These are phyloP conservation scores for Harpagoxenus sublaevis DNA, from an alignment of 2,888 invertebrate species.

Conservation along the genomic window DNA sequence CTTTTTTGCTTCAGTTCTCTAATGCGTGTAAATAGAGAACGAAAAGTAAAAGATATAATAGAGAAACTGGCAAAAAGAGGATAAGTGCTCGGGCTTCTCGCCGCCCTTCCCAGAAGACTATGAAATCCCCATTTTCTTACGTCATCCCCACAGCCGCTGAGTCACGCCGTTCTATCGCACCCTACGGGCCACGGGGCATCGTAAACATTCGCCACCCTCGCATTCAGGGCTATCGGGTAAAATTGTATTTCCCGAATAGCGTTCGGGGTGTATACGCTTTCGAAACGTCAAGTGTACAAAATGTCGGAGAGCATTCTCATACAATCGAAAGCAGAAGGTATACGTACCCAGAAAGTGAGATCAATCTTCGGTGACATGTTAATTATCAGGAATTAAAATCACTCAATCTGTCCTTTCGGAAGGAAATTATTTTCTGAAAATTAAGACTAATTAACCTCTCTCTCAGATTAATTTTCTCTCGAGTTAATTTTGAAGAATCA, in stretches of 20 bases:
- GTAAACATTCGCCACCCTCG: conserved; percentile 66
- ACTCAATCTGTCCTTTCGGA: neutral
- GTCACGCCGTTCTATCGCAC: conserved; percentile 61
- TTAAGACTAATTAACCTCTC: neutral
- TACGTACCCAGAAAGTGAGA: neutral
- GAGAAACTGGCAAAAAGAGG: conserved; percentile 9
- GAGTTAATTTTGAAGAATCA: neutral
- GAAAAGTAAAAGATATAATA: neutral
- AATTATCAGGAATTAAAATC: neutral
- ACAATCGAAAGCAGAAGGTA: neutral
- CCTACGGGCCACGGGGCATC: conserved; percentile 57
- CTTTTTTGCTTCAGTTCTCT: neutral
- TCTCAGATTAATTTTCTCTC: neutral
- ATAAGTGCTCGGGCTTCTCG: conserved; percentile 33
- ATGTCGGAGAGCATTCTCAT: neutral
- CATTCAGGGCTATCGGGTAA: neutral
- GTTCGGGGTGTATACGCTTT: neutral
- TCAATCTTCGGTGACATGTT: neutral
- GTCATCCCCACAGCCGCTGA: conserved; percentile 69
- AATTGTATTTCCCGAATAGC: conserved; percentile 1
- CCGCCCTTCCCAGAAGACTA: neutral
- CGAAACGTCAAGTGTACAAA: neutral
- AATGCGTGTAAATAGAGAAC: conserved; percentile 3
- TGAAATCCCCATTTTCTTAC: conserved; percentile 61
- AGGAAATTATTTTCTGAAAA: neutral